These are phyloP conservation scores for Parnassius smintheus DNA, from an alignment of 2,888 invertebrate species.

Conservation along the genomic window DNA sequence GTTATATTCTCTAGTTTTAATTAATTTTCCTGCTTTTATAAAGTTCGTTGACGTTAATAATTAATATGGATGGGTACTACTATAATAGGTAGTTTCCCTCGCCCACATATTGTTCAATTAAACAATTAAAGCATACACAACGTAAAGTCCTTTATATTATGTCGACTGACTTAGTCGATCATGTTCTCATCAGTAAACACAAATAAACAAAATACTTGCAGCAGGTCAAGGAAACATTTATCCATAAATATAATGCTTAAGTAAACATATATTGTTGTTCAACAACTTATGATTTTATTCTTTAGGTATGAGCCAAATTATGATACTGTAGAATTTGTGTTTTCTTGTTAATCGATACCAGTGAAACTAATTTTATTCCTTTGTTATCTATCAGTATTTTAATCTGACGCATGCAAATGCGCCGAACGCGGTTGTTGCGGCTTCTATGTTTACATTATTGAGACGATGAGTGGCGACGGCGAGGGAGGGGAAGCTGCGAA, in stretches of 20 bases:
- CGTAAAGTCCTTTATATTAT: neutral
- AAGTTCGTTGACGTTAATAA: constrained; percentile 2
- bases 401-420: constrained; percentile 32
- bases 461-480: constrained; percentile 43
- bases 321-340: neutral
- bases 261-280: constrained; percentile 4
- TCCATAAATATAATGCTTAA: constrained; percentile 1
- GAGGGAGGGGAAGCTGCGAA: constrained; percentile 62
- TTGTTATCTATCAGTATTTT: constrained; percentile 23
- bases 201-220: neutral
- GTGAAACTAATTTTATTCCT: constrained; percentile 10
- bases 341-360: constrained; percentile 7
- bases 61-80: constrained; percentile 4
- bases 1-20: neutral
- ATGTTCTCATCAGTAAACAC: neutral
- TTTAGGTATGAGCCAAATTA: neutral
- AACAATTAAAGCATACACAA: constrained; percentile 12
- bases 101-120: constrained; percentile 20
- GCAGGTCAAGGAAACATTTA: neutral
- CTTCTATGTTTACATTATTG: constrained; percentile 64
- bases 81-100: constrained; percentile 10
- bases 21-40: constrained; percentile 1
- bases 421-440: constrained; percentile 43
- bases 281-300: constrained; percentile 3
- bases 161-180: too few species aligned